Evolutionary conservation across 2,888 invertebrate species (phyloP).

Genomic region (Sphaerophoria taeniata): DNA sequence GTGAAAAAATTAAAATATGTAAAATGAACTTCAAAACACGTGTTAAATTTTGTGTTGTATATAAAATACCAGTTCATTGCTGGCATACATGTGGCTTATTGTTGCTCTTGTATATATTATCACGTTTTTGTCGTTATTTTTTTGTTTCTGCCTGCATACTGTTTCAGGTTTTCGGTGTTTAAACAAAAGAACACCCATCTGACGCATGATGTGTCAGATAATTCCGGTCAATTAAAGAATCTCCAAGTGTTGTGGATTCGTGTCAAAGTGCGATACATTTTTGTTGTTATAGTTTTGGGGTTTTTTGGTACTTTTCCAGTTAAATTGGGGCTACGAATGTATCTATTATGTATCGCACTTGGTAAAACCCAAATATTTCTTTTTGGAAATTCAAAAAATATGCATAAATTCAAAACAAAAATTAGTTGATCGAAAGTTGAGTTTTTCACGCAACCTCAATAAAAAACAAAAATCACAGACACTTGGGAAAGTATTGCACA

Average conservation of each 20-base stretch:
- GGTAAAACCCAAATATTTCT: no score
- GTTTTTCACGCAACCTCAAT: neutral
- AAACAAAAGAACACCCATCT: conserved; percentile 33
- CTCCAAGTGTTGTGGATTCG: neutral
- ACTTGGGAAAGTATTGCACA: conserved; percentile 20
- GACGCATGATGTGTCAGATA: conserved; percentile 29
- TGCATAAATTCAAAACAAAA: no score
- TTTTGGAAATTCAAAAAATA: no score
- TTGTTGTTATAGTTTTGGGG: neutral
- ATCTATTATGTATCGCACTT: no score
- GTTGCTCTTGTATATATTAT: conserved; percentile 23
- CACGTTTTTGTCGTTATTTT: conserved; percentile 13
- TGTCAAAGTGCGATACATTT: neutral
- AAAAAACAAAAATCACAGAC: conserved; percentile 2
- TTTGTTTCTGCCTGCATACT: neutral
- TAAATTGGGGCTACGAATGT: no score
- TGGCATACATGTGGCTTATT: conserved; percentile 5
- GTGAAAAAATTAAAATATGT: neutral
- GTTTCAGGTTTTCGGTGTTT: conserved; percentile 16
- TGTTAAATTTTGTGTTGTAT: conserved; percentile 30
- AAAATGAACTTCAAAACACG: conserved; percentile 38
- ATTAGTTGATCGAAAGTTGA: no score
- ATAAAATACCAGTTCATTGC: conserved; percentile 15
- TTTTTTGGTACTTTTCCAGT: neutral
- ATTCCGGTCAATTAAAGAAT: conserved; percentile 3